Evolutionary conservation across 1,140 invertebrate genomes (phyloP), one percentile per base, ranked within the genome.

Genomic region (Trinorchestia longiramus): DNA sequence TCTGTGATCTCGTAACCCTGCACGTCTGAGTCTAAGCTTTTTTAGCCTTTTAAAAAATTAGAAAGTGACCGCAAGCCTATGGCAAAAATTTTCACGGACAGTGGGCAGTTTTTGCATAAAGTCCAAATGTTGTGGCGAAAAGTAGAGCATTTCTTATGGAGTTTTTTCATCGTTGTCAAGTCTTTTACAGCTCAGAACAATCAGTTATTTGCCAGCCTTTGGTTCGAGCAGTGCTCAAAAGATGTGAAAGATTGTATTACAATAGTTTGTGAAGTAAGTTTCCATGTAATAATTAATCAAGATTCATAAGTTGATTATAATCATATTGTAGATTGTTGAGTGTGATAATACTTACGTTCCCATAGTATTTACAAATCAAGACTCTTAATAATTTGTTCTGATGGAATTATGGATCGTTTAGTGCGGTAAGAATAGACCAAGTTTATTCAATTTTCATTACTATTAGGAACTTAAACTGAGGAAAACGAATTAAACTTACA

Each of bases 101-200:
- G 41, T 45, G 44, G 36, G 41, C 36, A 94, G 92, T 94, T 94
- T 94, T 94, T 94, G 92, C 92, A 94, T 94, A 43, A 40, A 40
- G 40, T 94, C 40, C 44, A 45, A n/a, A 94, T 94, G 92, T 44
- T 45, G 92, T 45, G 92, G 92, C 44, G 15, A 94, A 94, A 94
- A 94, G 92, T 94, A n/a, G 92, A 94, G 92, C 92, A 94, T 45
- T 94, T 94, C 92, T 94, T 94, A 19, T 36, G 40, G 92, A 23
- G 40, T 0, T 94, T 94, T 94, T 94, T 94, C n/a, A 90, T 43
- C 6, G 62, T 77, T 1, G 62, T 28, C 15, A 77, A 77, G 62
- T 77, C 62, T 77, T 77, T 77, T 77, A 77, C 62, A 28, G 62
- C 62, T 77, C 36, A 23, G 62, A 77, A 77, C 62, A 77, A 77